Evolutionary conservation across 2,888 invertebrate species (phyloP), one percentile per base, ranked within the genome.

Genomic region (Pharmacophagus antenor): DNA sequence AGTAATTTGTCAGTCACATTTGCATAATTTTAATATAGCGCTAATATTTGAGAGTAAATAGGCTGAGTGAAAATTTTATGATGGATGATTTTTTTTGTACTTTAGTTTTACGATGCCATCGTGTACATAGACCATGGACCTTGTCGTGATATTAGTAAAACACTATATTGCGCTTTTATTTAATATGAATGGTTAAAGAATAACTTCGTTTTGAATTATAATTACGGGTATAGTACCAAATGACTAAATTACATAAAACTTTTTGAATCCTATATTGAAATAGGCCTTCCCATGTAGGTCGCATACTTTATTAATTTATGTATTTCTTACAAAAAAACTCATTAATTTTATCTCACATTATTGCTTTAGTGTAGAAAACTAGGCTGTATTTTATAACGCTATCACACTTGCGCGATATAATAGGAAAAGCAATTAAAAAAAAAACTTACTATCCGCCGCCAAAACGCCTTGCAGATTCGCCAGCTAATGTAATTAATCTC

Each of bases 401-500:
- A 37, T 15, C 6, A 2, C 12, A 8, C 12, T 12, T 31, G 8
- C 31, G 10, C 7, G 1, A 27, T 15, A n/a, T n/a, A 41, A 15
- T n/a, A 5, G 41, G 1, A 44, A 5, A 44, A 44, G 6, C 42
- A 44, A 20, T 44, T 44, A 20, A 18, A 44, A 44, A 44, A 27
- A 27, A 27, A 17, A n/a, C 8, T 44, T 4, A 15, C 2, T 15
- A 5, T n/a, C 18, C 18, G 42, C 18, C 42, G 8, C 15, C n/a
- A 18, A 8, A 18, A 44, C 8, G 18, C 6, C 42, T 37, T 55
- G 25, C 46, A 48, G 56, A 18, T 20, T 21, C 17, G 37, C 37
- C 17, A 37, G 37, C 37, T 52, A 51, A 37, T 52, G 41, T 48
- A 58, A 58, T 58, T 53, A 53, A 58, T 58, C 53, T 58, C 48